Base-by-base conservation (phyloP, 1,140 invertebrate species). In the Brachionus calyciflorus region DNA sequence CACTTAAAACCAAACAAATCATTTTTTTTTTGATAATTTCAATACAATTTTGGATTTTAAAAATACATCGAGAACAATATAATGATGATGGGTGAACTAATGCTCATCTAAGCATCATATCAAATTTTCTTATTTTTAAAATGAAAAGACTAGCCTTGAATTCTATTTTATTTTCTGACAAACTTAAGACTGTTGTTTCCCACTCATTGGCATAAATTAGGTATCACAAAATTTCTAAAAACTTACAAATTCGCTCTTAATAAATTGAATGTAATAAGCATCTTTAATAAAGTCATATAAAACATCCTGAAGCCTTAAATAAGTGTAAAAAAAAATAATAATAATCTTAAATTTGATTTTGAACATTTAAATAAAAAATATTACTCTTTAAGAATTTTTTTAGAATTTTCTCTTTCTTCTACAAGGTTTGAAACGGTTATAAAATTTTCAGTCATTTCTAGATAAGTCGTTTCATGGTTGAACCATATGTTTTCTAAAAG, bases 241-340 rank as follows among this genome's bases (percentile, higher is more conserved):
- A n/a, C 24, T 73, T 55, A 73, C 69, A 73, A 21, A 73, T 37
- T 73, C 69, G 24, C 69, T 73, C 40, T 73, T 73, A 40, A 73
- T 55, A n/a, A 73, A 73, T 26, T 37, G 37, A 4, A 17, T 28
- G 41, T 51, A 73, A 55, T 73, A 73, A 41, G 17, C 19, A 19
- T 73, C 46, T 49, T 73, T 73, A 12, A 73, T 33, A n/a, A 73
- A 40, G 4, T 73, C 46, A 26, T 40, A 37, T n/a, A 73, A 40
- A 24, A 30, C 10, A 37, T 73, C 46, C 21, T 73, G 30, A 30
- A 73, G 33, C 12, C 69, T 73, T n/a, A n/a, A n/a, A n/a, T n/a
- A n/a, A n/a, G n/a, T n/a, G n/a, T n/a, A n/a, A n/a, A n/a, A n/a
- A n/a, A n/a, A n/a, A n/a, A n/a, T n/a, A n/a, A n/a, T n/a, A n/a